Percentiles rank a stretch among this genome's conserved stretches.
Evolutionary conservation across 2,113 vertebrate genomes (phyloP).

Genomic region (Onychorhynchus coronatus): DNA sequence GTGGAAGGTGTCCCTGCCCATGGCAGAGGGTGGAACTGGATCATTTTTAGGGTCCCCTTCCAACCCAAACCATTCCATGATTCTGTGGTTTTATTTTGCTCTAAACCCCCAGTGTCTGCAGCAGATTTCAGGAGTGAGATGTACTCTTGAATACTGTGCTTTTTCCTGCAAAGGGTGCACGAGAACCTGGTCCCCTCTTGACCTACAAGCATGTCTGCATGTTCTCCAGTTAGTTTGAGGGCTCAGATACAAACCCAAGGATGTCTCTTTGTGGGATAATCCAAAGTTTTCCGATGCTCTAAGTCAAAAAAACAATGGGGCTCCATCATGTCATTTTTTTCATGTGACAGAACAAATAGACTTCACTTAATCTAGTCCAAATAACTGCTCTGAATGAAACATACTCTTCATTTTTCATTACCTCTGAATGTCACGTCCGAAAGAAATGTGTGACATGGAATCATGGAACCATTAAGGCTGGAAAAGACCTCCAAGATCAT

Average conservation of each 20-base stretch:
- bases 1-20: neutral
- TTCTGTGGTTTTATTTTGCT: neutral
- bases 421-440: neutral
- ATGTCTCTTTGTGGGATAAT: neutral
- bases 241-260: neutral
- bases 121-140: neutral
- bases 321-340: neutral
- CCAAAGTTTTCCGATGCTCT: neutral
- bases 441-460: neutral
- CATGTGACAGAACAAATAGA: neutral
- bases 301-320: neutral
- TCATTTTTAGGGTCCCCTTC: neutral
- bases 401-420: neutral
- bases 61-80: neutral
- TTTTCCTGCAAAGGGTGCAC: neutral
- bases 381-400: neutral
- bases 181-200: neutral
- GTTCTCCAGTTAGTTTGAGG: neutral
- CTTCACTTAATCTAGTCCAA: neutral
- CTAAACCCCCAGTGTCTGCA: neutral
- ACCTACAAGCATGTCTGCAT: neutral
- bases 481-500: neutral
- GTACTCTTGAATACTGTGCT: neutral
- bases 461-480: neutral
- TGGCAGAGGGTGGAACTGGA: accelerated